These are phyloP conservation scores for Enteromius fasciolatus DNA, from an alignment of 2,797 vertebrate genomes.

Conservation along the genomic window DNA sequence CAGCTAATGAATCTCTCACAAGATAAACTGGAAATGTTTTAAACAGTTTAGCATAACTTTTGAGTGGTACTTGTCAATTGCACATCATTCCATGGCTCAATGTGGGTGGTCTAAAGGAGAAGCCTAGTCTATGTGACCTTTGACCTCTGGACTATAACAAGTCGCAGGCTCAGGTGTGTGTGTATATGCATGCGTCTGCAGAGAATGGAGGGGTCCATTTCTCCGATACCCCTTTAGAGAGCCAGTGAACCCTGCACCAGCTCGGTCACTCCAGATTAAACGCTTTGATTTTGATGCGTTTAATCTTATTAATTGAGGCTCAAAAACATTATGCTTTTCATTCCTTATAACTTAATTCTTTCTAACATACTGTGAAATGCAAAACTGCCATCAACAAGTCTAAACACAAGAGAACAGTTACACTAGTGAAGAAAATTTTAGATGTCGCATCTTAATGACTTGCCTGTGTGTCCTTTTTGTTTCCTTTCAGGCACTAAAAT, in stretches of 20 bases:
- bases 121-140: constrained; percentile 65
- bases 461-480: neutral
- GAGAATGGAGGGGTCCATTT: neutral
- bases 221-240: constrained; percentile 42
- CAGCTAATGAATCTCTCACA: neutral
- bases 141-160: constrained; percentile 62
- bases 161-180: constrained; percentile 63
- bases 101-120: constrained; percentile 71
- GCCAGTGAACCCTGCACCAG: constrained; percentile 52
- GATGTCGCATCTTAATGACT: neutral
- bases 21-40: neutral
- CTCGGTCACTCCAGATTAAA: constrained; percentile 39
- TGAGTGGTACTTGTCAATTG: neutral
- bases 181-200: neutral
- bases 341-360: neutral
- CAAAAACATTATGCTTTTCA: neutral
- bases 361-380: neutral
- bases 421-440: neutral
- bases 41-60: neutral
- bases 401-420: neutral
- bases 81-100: constrained; percentile 13
- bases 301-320: constrained; percentile 13
- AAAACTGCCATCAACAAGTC: constrained; percentile 7
- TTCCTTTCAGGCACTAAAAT: constrained; percentile 85
- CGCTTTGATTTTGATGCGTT: constrained; percentile 10